Percentiles rank a stretch among this genome's conserved stretches.
Conservation (phyloP, 2,888 invertebrate genomes). For the Erebia palarica region DNA sequence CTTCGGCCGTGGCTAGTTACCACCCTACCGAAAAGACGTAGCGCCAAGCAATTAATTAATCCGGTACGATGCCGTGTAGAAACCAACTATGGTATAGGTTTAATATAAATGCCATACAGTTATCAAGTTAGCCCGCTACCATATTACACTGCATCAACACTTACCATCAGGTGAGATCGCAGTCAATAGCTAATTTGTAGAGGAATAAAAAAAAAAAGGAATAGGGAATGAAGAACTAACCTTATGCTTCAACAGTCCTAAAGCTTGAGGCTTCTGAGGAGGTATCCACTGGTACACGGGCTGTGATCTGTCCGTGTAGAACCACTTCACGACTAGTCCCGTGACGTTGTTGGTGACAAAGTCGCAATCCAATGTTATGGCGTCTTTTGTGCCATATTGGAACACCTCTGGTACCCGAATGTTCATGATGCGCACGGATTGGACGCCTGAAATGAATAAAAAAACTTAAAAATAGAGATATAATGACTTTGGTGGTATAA, state of each 20-base stretch:
- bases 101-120: no score
- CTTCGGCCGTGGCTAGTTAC: no score
- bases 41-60: no score
- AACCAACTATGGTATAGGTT: no score
- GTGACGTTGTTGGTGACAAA: constrained; percentile 85
- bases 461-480: background rate
- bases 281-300: constrained; percentile 93
- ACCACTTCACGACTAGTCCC: constrained; percentile 90
- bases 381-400: constrained; percentile 80
- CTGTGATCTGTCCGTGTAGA: constrained; percentile 84
- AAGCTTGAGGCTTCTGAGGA: constrained; percentile 85
- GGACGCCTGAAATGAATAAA: constrained; percentile 68
- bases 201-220: no score
- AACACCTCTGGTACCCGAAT: constrained; percentile 84
- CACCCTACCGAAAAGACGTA: no score
- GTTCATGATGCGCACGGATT: constrained; percentile 82
- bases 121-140: no score
- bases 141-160: no score
- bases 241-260: constrained; percentile 78
- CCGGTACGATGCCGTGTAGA: no score
- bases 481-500: no score
- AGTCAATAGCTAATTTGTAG: no score
- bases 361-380: constrained; percentile 87
- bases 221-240: constrained; percentile 43
- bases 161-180: no score